A percentile compares a stretch with the other conserved stretches of the same genome.
These are phyloP conservation scores for Blastobasis adustella DNA, from an alignment of 2,888 invertebrate species.

Conservation along the genomic window DNA sequence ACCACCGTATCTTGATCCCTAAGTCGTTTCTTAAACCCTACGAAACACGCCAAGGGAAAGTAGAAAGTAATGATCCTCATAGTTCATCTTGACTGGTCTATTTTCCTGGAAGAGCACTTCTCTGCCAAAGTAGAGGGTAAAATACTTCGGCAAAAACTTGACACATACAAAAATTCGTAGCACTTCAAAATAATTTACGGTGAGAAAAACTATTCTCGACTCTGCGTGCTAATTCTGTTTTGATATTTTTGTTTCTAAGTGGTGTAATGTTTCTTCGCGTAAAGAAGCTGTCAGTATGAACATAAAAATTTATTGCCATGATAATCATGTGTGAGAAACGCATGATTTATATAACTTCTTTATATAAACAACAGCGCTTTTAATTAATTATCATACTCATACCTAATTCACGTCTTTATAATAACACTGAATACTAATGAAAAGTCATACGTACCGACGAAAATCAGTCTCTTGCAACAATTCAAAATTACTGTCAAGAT, in stretches of 20 bases:
- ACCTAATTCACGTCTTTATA: too few relatives aligned
- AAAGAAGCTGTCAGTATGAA: conserved; percentile 18
- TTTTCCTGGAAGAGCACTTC: conserved; percentile 6
- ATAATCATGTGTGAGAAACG: conserved; percentile 4
- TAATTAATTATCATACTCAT: too few relatives aligned
- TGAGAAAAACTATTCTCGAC: conserved; percentile 19
- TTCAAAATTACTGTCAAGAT: neutral
- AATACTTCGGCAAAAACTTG: conserved; percentile 44
- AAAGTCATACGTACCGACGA: too few relatives aligned
- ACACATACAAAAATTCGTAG: conserved; percentile 42
- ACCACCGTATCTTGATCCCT: conserved; percentile 44
- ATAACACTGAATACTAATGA: too few relatives aligned
- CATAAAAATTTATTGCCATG: conserved; percentile 20
- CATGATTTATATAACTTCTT: neutral
- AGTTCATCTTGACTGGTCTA: conserved; percentile 47
- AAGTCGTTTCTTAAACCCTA: conserved; percentile 19
- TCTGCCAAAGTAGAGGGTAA: neutral
- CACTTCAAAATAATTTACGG: conserved; percentile 42
- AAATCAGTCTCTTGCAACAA: neutral
- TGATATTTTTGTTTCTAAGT: neutral
- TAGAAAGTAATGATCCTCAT: conserved; percentile 39
- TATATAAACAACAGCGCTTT: too few relatives aligned
- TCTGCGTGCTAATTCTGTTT: conserved; percentile 7
- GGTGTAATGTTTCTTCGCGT: conserved; percentile 17
- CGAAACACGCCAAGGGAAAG: conserved; percentile 31